phyloP scores from a whole-genome alignment of 2,888 invertebrate genomes.

The Lissocephala sabroskyi region DNA sequence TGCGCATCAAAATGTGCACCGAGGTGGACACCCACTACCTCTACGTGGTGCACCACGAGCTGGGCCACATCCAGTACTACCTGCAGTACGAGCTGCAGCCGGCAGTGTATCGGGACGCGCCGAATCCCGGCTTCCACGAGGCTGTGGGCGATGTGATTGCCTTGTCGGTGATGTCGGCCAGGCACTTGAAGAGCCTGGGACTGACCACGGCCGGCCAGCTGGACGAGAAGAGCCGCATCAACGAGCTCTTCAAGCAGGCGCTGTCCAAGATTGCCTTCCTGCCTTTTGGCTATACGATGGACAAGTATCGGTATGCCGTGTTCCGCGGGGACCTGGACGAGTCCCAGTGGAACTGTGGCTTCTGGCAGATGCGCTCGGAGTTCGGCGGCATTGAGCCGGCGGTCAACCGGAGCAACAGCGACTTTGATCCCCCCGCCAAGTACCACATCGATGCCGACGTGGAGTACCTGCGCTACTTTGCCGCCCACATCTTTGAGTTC shows the following conservation, averaged over 20 bases:
- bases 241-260: constrained; percentile 76
- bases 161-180: constrained; percentile 79
- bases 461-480: constrained; percentile 81
- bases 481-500: constrained; percentile 86
- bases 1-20: constrained; percentile 81
- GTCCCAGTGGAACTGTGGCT: constrained; percentile 78
- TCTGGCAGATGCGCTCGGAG: constrained; percentile 77
- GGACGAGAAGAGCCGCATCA: constrained; percentile 77
- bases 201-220: constrained; percentile 76
- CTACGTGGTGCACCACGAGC: constrained; percentile 78
- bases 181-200: constrained; percentile 81
- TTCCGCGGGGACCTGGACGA: constrained; percentile 77
- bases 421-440: constrained; percentile 85
- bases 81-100: constrained; percentile 77
- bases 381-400: constrained; percentile 80
- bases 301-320: constrained; percentile 80
- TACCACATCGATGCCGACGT: constrained; percentile 82
- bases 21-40: constrained; percentile 75
- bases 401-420: constrained; percentile 76
- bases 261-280: constrained; percentile 80
- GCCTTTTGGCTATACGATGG: constrained; percentile 80
- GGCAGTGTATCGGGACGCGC: constrained; percentile 76
- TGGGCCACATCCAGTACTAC: constrained; percentile 81
- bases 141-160: constrained; percentile 83
- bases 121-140: constrained; percentile 78